These are phyloP conservation scores for Brachypteracias leptosomus DNA, from an alignment of 2,113 vertebrate genomes.

Conservation along the genomic window DNA sequence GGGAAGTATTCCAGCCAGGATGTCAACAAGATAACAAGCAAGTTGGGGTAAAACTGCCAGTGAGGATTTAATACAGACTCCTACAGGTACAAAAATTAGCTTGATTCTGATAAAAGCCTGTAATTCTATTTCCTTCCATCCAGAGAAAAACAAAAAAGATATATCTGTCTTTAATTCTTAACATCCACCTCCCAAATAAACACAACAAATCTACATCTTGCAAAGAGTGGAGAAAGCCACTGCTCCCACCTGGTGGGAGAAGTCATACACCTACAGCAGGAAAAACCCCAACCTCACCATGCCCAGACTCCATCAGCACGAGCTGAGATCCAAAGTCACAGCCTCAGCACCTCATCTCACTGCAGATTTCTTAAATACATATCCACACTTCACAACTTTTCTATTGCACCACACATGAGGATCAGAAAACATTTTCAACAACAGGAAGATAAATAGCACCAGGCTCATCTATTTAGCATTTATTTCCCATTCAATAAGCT, in stretches of 20 bases:
- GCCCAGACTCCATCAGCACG: neutral
- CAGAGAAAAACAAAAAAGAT: fast-evolving
- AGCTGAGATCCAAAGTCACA: neutral
- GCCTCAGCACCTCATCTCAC: neutral
- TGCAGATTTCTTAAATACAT: neutral
- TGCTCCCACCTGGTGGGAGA: neutral
- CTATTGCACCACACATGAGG: neutral
- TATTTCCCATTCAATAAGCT: neutral
- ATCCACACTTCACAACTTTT: neutral
- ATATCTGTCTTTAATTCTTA: neutral
- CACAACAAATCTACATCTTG: neutral
- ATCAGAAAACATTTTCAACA: neutral
- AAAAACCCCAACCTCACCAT: neutral
- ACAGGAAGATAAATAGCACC: neutral
- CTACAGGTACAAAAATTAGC: neutral
- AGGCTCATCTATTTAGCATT: neutral
- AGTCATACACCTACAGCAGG: neutral
- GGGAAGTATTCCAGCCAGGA: neutral
- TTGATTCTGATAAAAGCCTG: neutral
- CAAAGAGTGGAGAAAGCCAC: neutral
- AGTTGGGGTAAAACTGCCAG: neutral
- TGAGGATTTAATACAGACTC: neutral
- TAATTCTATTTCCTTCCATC: neutral
- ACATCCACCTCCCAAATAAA: neutral
- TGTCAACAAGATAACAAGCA: neutral